phyloP scores from a whole-genome alignment of 2,888 invertebrate genomes.

The Doris montereyensis region DNA sequence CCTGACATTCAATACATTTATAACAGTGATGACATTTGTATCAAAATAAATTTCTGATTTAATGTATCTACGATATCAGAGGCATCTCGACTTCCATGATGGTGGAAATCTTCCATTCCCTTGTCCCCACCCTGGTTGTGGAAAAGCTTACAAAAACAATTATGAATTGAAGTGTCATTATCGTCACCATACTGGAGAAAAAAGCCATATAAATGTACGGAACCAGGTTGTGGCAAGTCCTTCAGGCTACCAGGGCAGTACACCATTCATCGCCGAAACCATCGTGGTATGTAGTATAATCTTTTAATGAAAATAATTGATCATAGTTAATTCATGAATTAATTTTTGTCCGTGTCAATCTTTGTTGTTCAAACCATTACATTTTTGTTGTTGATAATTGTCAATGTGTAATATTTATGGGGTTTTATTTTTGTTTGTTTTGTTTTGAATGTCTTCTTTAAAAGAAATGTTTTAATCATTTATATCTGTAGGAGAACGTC shows the following conservation, averaged over 20 bases:
- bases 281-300: background rate
- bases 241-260: conserved; percentile 40
- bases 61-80: conserved; percentile 24
- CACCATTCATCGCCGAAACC: conserved; percentile 34
- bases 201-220: conserved; percentile 41
- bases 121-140: conserved; percentile 39
- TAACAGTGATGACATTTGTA: no score
- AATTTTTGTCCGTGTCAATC: no score
- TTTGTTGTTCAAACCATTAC: no score
- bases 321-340: no score
- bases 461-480: no score
- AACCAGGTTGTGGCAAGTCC: conserved; percentile 38
- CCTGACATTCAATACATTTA: no score
- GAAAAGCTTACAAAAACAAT: conserved; percentile 36
- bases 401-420: no score
- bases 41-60: no score
- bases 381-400: no score
- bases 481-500: conserved; percentile 37
- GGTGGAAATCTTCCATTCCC: conserved; percentile 34
- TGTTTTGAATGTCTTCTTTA: no score
- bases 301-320: no score
- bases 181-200: conserved; percentile 40
- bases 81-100: conserved; percentile 41
- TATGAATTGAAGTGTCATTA: conserved; percentile 43
- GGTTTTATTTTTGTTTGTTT: no score